Percentiles rank a stretch among this genome's conserved stretches.
phyloP scores from a whole-genome alignment of 2,113 vertebrate species.

The Martes martes region DNA sequence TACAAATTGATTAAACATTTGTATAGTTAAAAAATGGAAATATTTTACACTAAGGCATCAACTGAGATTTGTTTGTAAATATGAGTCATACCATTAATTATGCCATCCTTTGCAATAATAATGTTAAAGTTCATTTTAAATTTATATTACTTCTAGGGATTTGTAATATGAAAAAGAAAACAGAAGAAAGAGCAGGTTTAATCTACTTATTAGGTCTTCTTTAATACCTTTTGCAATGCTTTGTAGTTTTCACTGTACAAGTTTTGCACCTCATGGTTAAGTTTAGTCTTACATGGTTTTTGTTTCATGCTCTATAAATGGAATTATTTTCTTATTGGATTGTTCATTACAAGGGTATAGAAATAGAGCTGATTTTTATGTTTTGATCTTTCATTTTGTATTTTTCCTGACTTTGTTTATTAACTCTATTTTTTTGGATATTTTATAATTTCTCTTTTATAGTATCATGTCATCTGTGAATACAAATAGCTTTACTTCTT shows the following conservation, averaged over 20 bases:
- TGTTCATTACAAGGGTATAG: neutral
- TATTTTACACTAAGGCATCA: neutral
- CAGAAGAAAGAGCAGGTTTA: neutral
- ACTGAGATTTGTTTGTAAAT: slow-evolving; percentile 12
- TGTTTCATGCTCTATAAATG: neutral
- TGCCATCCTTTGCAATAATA: neutral
- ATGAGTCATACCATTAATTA: neutral
- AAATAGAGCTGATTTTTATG: neutral
- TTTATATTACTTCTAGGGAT: neutral
- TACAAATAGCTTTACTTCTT: neutral
- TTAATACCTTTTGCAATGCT: neutral
- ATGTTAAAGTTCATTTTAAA: neutral
- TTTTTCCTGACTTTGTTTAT: neutral
- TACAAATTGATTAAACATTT: slow-evolving; percentile 42
- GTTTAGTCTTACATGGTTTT: neutral
- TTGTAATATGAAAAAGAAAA: neutral
- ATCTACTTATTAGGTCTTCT: neutral
- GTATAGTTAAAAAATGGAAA: slow-evolving; percentile 22
- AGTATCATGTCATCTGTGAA: neutral
- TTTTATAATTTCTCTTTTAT: neutral
- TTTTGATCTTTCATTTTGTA: neutral
- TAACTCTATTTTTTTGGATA: neutral
- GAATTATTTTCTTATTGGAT: neutral
- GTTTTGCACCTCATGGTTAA: neutral
- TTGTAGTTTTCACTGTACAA: neutral